phyloP scores from a whole-genome alignment of 2,113 vertebrate genomes.

The Mormyrus iriodes region DNA sequence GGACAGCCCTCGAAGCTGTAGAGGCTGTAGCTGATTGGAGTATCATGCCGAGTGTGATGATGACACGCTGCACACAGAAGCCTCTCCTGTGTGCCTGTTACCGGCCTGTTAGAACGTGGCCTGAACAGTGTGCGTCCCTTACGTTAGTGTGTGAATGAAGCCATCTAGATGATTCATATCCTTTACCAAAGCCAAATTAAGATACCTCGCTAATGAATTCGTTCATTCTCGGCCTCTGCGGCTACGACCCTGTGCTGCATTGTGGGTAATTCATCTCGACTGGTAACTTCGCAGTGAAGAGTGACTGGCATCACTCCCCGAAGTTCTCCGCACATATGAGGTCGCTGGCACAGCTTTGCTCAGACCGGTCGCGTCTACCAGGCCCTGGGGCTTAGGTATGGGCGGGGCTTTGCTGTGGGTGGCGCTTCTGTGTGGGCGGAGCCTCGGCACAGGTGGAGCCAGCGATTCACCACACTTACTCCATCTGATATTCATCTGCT shows the following conservation, averaged over 20 bases:
- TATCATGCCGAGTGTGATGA: neutral
- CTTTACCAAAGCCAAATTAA: neutral
- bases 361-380: neutral
- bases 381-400: neutral
- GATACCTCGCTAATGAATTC: neutral
- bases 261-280: neutral
- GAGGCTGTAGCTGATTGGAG: neutral
- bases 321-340: neutral
- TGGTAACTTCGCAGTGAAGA: neutral
- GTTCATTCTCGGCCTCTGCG: neutral
- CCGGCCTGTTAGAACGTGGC: neutral
- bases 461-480: neutral
- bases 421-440: too few species aligned
- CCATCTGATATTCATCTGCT: neutral
- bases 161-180: neutral
- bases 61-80: neutral
- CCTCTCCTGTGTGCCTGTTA: neutral
- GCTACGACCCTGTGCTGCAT: neutral
- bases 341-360: neutral
- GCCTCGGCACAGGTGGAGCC: neutral
- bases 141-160: neutral
- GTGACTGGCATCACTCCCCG: neutral
- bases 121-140: neutral
- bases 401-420: neutral
- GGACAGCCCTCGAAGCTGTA: neutral